Evolutionary conservation across 2,888 invertebrate genomes (phyloP).

Genomic region (Fragum sueziense): DNA sequence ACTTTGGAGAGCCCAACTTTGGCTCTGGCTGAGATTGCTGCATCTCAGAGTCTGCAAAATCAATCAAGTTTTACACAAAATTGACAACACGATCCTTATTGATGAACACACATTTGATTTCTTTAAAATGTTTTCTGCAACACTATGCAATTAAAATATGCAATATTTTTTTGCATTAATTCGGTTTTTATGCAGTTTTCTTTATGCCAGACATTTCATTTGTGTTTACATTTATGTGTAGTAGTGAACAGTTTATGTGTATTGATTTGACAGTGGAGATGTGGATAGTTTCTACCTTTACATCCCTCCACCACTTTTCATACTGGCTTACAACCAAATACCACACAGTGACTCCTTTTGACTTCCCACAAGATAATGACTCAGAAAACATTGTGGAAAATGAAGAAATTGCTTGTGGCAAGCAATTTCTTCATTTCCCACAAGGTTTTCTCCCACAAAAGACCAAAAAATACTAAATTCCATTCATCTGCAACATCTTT

Average conservation of each 20-base stretch:
- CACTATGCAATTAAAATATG: neutral
- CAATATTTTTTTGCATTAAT: neutral
- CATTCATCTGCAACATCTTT: no score
- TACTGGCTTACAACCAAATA: no score
- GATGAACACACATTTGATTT: neutral
- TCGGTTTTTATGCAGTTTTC: conserved; percentile 7
- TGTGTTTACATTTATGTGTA: conserved; percentile 10
- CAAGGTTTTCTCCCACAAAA: no score
- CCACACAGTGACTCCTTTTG: no score
- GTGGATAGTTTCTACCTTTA: no score
- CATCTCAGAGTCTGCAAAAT: conserved; percentile 4
- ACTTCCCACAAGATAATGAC: no score
- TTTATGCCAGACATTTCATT: conserved; percentile 11
- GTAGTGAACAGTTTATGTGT: conserved; percentile 1
- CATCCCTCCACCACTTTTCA: no score
- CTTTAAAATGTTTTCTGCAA: neutral
- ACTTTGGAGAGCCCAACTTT: neutral
- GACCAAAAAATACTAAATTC: no score
- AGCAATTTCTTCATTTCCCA: no score
- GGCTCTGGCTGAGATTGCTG: conserved; percentile 2
- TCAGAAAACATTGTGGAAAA: no score
- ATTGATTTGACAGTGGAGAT: no score
- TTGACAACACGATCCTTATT: neutral
- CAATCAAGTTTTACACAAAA: neutral
- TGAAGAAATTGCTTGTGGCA: no score